A percentile compares a stretch with the other conserved stretches of the same genome.
These are phyloP conservation scores for Pyrrhosoma nymphula DNA, from an alignment of 2,888 invertebrate species.

Conservation along the genomic window DNA sequence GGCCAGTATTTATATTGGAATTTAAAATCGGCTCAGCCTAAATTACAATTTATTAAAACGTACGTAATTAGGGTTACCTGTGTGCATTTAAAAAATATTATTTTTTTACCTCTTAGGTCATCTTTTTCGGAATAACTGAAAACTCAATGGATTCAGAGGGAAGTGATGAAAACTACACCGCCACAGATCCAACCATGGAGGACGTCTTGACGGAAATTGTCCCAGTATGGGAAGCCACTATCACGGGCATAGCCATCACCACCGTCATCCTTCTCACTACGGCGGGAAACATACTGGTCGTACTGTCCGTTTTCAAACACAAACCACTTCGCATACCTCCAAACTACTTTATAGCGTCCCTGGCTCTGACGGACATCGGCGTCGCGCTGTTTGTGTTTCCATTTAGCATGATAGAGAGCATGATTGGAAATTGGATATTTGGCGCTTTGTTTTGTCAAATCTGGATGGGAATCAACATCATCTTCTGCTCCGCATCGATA, in stretches of 20 bases:
- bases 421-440: conserved; percentile 95
- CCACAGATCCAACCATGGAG: too few relatives aligned
- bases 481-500: conserved; percentile 97
- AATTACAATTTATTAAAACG: too few relatives aligned
- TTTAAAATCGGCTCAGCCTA: too few relatives aligned
- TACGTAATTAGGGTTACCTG: too few relatives aligned
- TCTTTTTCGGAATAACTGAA: too few relatives aligned
- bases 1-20: too few relatives aligned
- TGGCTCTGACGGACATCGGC: conserved; percentile 95
- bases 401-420: conserved; percentile 94
- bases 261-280: conserved; percentile 93
- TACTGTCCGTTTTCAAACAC: conserved; percentile 97
- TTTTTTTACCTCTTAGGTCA: too few relatives aligned
- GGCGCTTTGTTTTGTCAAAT: conserved; percentile 95
- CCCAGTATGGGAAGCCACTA: conserved; percentile 91
- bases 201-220: conserved; percentile 77
- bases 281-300: conserved; percentile 95
- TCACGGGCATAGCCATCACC: conserved; percentile 89
- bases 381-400: conserved; percentile 95
- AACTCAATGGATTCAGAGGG: too few relatives aligned
- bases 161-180: too few relatives aligned
- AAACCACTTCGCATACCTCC: conserved; percentile 95
- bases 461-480: conserved; percentile 97
- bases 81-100: too few relatives aligned
- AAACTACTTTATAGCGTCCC: conserved; percentile 97